Evolutionary conservation across 2,888 invertebrate species (phyloP).

Genomic region (Pyrgus malvae): DNA sequence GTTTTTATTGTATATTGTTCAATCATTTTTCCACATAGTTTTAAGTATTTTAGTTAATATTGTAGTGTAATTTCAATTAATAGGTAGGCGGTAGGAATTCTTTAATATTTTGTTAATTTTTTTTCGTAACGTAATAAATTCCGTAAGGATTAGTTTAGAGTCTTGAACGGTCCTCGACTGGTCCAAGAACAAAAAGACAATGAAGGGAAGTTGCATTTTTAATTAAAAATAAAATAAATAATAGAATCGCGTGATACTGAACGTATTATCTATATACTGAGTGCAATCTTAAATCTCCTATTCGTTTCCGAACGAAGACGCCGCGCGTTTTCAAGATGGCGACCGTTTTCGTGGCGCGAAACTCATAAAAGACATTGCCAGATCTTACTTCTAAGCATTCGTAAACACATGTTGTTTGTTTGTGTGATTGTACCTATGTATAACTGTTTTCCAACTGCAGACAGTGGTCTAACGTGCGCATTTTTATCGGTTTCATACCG

Average conservation of each 20-base stretch:
- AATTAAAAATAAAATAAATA: constrained; percentile 51
- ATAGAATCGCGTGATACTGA: constrained; percentile 46
- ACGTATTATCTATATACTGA: constrained; percentile 31
- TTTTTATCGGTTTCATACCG: constrained; percentile 5
- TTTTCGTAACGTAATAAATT: constrained; percentile 72
- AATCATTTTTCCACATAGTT: constrained; percentile 79
- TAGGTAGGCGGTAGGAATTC: constrained; percentile 77
- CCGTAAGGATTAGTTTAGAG: constrained; percentile 70
- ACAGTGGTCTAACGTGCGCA: constrained; percentile 21
- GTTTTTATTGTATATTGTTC: constrained; percentile 81
- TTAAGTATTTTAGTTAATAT: constrained; percentile 76
- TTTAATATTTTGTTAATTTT: constrained; percentile 79
- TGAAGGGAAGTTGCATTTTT: constrained; percentile 76
- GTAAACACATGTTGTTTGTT: constrained; percentile 65
- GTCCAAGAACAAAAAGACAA: constrained; percentile 77
- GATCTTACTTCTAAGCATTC: constrained; percentile 64
- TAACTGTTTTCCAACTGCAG: constrained; percentile 44
- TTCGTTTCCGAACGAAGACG: constrained; percentile 32
- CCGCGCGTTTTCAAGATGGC: constrained; percentile 28
- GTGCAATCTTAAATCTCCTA: constrained; percentile 39
- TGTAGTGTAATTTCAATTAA: constrained; percentile 76
- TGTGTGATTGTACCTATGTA: constrained; percentile 61
- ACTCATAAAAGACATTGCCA: constrained; percentile 66
- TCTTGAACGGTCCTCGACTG: constrained; percentile 67
- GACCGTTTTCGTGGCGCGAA: constrained; percentile 39